A percentile compares a stretch with the other conserved stretches of the same genome.
Conservation (phyloP, 2,888 invertebrate genomes). For the Catonia carolina region DNA sequence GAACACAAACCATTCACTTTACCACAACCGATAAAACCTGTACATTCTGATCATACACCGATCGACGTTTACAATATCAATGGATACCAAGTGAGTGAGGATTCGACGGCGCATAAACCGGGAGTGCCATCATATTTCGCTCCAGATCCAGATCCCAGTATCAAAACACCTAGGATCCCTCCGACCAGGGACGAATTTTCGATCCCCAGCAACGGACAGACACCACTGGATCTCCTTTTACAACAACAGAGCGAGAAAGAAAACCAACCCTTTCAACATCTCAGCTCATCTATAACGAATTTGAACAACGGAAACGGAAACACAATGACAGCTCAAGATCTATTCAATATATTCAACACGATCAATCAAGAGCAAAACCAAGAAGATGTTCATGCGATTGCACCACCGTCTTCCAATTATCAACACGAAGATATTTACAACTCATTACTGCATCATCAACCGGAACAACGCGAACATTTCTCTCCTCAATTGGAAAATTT, state of each 20-base stretch:
- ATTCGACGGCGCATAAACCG: conserved; percentile 42
- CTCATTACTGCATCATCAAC: conserved; percentile 33
- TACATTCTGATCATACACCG: conserved; percentile 4
- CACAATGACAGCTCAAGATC: conserved; percentile 36
- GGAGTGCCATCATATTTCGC: conserved; percentile 43
- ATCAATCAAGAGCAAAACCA: conserved; percentile 29
- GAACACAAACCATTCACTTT: neutral
- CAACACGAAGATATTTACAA: conserved; percentile 10
- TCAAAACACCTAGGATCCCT: conserved; percentile 43
- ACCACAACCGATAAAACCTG: neutral
- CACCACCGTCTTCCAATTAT: conserved; percentile 13
- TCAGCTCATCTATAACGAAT: conserved; percentile 25
- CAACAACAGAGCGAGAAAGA: conserved; percentile 33
- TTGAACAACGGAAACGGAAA: conserved; percentile 33
- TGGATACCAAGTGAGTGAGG: conserved; percentile 51
- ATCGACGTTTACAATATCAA: neutral
- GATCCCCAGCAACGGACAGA: conserved; percentile 43
- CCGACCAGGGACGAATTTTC: conserved; percentile 43
- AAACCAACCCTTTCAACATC: conserved; percentile 14
- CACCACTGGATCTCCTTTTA: conserved; percentile 36
- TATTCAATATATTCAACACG: conserved; percentile 38
- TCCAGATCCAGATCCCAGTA: conserved; percentile 47
- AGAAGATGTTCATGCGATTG: conserved; percentile 1
- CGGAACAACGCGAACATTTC: conserved; percentile 35
- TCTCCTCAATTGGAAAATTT: conserved; percentile 44